Conservation (phyloP, 2,113 vertebrate species). For the Vulpes ferrilata region DNA sequence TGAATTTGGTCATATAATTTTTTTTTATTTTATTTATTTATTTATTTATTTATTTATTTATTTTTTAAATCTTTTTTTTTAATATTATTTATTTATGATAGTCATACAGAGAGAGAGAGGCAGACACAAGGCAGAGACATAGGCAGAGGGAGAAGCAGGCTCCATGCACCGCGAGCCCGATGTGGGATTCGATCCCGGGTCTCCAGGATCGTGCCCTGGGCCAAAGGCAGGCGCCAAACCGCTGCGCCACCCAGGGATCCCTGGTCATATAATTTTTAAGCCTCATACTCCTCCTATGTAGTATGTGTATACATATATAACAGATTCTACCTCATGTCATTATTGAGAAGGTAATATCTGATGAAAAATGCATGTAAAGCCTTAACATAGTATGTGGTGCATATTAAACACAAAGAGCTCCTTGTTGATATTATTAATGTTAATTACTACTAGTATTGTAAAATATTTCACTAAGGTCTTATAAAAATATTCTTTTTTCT, state of each 20-base stretch:
- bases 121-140: no score
- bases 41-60: no score
- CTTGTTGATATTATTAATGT: not conserved
- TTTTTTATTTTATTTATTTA: no score
- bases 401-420: not conserved
- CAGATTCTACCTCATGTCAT: not conserved
- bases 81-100: no score
- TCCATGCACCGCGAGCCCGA: no score
- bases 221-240: no score
- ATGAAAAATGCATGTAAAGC: not conserved
- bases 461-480: slow-evolving; percentile 33
- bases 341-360: not conserved
- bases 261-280: slow-evolving; percentile 13
- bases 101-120: no score
- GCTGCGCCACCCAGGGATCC: no score
- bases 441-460: not conserved
- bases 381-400: not conserved
- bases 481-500: not conserved
- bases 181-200: no score
- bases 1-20: slow-evolving; percentile 1
- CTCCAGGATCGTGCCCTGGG: no score
- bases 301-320: not conserved
- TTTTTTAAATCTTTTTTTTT: no score
- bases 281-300: not conserved
- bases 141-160: no score